Evolutionary conservation across 2,888 invertebrate genomes (phyloP), one percentile per base, ranked within the genome.

Genomic region (Hermaeophaga mercurialis): DNA sequence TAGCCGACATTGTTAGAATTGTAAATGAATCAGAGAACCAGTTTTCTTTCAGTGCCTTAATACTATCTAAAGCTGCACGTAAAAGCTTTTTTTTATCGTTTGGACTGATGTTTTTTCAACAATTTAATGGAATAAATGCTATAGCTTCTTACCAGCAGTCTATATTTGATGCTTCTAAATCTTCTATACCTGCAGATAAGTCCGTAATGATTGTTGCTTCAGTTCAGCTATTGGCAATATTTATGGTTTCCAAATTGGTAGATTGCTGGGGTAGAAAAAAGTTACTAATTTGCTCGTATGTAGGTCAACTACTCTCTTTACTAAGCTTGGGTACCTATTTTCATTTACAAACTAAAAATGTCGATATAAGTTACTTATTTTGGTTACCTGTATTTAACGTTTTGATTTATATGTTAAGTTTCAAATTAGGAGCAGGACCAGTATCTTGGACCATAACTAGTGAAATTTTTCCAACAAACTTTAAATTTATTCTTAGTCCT

Each of bases 401-500:
- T n/a, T 81, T 91, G 1, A 64, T 87, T 9, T 91, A 86, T 78
- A 87, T 90, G 57, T 77, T 86, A 48, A 84, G 86, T 0, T 91
- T 90, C 78, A 87, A 89, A 58, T 2, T 70, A 77, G 84, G 85
- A 1, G 83, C 88, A 45, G 91, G 94, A 1, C 88, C 90, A 0
- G 74, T 91, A 28, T 87, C 90, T 0, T 91, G 91, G 91, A 87
- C 90, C 0, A 85, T 92, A 31, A 84, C 90, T 80, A 87, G 89
- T 0, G 93, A 93, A 75, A 83, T 93, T 75, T 87, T 94, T 75
- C 86, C 94, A 22, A 78, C 86, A 0, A 87, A 89, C 64, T 86
- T 90, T 1, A 90, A 90, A 75, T 84, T 88, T 0, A 79, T 84
- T 17, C 89, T 89, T 7, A 57, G 50, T 41, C 50, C 58, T 4